These are phyloP conservation scores for Noctua janthe DNA, from an alignment of 2,888 invertebrate species.

Conservation along the genomic window DNA sequence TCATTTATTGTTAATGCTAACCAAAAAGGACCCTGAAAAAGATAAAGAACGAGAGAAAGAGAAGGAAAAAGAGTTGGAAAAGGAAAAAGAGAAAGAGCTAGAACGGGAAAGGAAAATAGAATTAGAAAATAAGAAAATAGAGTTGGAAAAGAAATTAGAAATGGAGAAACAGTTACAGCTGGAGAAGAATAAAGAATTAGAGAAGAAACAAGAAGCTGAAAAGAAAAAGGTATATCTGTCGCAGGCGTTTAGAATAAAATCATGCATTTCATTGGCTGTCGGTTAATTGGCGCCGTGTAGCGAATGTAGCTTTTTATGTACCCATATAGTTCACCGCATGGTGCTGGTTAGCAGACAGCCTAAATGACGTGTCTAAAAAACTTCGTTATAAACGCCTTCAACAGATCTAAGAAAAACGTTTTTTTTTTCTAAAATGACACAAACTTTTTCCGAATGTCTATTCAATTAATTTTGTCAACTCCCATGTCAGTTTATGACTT, in stretches of 20 bases:
- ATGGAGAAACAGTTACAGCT: slow-evolving; percentile 30
- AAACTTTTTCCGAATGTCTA: background rate
- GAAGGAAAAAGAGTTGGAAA: slow-evolving; percentile 36
- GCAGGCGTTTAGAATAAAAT: slow-evolving; percentile 44
- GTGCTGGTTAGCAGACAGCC: background rate
- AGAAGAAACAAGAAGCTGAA: slow-evolving; percentile 37
- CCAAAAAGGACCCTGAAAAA: slow-evolving; percentile 54
- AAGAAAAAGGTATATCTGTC: slow-evolving; percentile 55
- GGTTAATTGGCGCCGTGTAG: background rate
- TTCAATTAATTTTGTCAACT: background rate
- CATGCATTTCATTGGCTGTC: background rate
- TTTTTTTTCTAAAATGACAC: background rate
- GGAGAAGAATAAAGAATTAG: slow-evolving; percentile 36
- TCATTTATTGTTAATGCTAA: slow-evolving; percentile 54
- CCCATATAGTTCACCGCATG: background rate
- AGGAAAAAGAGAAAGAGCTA: slow-evolving; percentile 36
- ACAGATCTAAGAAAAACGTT: background rate
- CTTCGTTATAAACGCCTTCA: slow-evolving; percentile 33
- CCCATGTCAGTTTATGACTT: background rate
- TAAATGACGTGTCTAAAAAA: background rate
- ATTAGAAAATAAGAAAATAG: slow-evolving; percentile 16
- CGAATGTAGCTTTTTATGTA: background rate
- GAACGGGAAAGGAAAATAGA: slow-evolving; percentile 32
- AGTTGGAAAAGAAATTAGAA: slow-evolving; percentile 23
- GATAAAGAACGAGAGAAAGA: slow-evolving; percentile 46